Evolutionary conservation across 2,888 invertebrate genomes (phyloP), one percentile per base, ranked within the genome.

Genomic region (Polymixis flavicincta): DNA sequence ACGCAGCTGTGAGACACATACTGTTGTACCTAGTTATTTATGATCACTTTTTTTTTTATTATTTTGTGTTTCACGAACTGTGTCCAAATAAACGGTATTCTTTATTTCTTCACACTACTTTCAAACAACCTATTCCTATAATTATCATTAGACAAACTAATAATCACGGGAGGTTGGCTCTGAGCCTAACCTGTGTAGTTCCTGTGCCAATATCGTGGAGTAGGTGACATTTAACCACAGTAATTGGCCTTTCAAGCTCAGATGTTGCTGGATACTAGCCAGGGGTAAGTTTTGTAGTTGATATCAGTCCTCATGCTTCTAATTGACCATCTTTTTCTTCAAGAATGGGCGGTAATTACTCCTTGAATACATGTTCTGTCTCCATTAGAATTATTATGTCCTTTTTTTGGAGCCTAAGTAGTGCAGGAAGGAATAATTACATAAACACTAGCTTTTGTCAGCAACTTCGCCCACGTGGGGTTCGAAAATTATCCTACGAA

Each of bases 221-320:
- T 87, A 88, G 87, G 90, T 88, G 87, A 87, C 89, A 89, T 88
- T 92, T 90, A 89, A 88, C 88, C 87, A 80, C 87, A 83, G 83
- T 91, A 92, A 92, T 92, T 90, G 92, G 83, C 82, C 82, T 85
- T 85, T 87, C 83, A 77, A 77, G 86, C 88, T 89, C 89, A 90
- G 86, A 90, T 88, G 86, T 70, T 80, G 73, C 85, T 93, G 93
- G 92, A 89, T 71, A 45, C 69, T 42, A 60, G 92, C 93, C 93
- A 93, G 83, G 71, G 80, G 80, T 83, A 70, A 85, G 85, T 87
- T 85, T 78, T 80, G 81, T 76, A 78, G 76, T 69, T 82, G 83
- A 83, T 85, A 88, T 83, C 80, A 78, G 66, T 65, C 19, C 55
- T 71, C 32, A 60, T 45, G 61, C 61, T 71, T 71, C 75, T 85